Base-by-base conservation (phyloP, 1,140 invertebrate species). In the Ooceraea biroi region DNA sequence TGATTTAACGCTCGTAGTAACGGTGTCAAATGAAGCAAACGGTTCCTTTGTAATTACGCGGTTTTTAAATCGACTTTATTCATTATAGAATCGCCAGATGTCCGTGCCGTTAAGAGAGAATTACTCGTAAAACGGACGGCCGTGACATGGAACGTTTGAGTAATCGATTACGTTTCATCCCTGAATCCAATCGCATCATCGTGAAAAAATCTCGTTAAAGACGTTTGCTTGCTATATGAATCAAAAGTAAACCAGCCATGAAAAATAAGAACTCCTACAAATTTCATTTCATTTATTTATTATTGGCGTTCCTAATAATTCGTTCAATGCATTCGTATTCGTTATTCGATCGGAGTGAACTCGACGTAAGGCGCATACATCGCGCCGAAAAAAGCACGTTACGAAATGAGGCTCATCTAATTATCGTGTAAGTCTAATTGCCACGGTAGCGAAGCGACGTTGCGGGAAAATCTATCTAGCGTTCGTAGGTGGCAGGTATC, bases 391-490 rank as follows among this genome's bases (percentile, higher is more conserved):
- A 63, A 85, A 1, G 30, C 50, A n/a, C 41, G 11, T 89, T 85
- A 50, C 57, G 80, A 89, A 87, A 90, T 46, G 27, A 82, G 88
- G 83, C 68, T 84, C 86, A 68, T 55, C 77, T 90, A 89, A 87
- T 86, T 83, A 85, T 91, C 91, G 91, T 92, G 91, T 84, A 91
- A 92, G 89, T 90, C 71, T 90, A 92, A 92, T 92, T 91, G 89
- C 80, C 44, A n/a, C 36, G 36, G 7, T 36, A 27, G 66, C 68
- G 48, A 10, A 60, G 68, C 72, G 12, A 63, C 36, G 73, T 57
- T 72, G 85, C 68, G 68, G 77, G 82, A 88, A 60, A 55, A 25
- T 61, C 69, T 14, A 44, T 66, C 22, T 11, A 55, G 12, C 46
- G 27, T 48, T 36, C 44, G 86, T 82, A 55, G 69, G 78, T 73